Evolutionary conservation across 2,797 vertebrate genomes (phyloP).

Genomic region (Morelia viridis): DNA sequence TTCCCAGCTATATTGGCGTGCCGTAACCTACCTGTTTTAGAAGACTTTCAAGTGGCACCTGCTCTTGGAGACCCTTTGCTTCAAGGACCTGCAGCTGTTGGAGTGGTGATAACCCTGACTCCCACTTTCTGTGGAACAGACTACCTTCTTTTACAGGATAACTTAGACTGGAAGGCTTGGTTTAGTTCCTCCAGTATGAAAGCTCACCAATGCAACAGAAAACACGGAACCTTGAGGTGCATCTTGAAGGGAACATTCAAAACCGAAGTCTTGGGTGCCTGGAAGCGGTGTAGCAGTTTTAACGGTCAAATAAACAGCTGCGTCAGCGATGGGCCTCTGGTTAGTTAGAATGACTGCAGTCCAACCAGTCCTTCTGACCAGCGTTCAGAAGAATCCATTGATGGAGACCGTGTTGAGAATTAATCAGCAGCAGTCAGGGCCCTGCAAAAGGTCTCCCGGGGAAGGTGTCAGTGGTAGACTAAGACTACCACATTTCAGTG

Average conservation of each 20-base stretch:
- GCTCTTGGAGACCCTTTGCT: neutral
- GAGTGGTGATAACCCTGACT: fast-evolving
- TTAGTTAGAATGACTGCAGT: neutral
- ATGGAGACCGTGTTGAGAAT: neutral
- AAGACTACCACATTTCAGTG: neutral
- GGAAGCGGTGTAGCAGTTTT: too few relatives aligned
- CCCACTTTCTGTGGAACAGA: neutral
- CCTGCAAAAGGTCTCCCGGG: too few relatives aligned
- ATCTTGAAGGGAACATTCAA: neutral
- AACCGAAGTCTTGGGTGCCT: neutral
- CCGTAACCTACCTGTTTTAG: neutral
- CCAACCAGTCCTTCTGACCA: neutral
- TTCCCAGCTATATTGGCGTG: fast-evolving
- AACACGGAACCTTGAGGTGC: neutral
- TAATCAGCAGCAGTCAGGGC: too few relatives aligned
- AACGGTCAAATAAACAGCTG: neutral
- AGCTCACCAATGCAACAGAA: fast-evolving
- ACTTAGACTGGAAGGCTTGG: neutral
- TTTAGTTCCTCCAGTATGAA: neutral
- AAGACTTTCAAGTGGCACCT: neutral
- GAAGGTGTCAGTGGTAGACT: neutral
- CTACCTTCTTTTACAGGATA: neutral
- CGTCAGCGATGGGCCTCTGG: neutral
- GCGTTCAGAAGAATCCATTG: neutral
- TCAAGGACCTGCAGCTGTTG: neutral